Conservation (phyloP, 2,113 vertebrate species). For the Sinocyclocheilus anophthalmus region DNA sequence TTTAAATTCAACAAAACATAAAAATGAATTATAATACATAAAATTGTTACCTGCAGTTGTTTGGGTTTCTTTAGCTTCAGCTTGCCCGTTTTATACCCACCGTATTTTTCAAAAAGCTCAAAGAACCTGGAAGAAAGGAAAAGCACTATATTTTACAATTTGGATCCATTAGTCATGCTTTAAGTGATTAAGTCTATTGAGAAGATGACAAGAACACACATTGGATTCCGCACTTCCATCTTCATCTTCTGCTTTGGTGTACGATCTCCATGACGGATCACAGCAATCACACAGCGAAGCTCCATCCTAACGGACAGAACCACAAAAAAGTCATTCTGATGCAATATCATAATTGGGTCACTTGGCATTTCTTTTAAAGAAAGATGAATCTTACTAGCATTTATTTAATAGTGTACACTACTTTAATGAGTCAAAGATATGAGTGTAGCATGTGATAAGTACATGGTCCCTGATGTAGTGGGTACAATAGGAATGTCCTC, state of each 20-base stretch:
- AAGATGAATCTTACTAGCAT: not conserved
- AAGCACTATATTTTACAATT: not conserved
- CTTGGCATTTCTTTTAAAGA: not conserved
- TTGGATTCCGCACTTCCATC: conserved; percentile 95
- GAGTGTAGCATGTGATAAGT: conserved; percentile 13
- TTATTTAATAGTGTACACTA: not conserved
- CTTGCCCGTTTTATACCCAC: conserved; percentile 95
- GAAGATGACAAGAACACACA: conserved; percentile 73
- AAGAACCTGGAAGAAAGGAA: conserved; percentile 83
- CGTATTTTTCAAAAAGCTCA: conserved; percentile 93
- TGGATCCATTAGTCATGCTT: not conserved
- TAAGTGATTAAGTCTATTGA: not conserved
- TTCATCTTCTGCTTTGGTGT: conserved; percentile 99
- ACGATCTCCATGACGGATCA: conserved; percentile 95
- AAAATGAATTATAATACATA: not conserved
- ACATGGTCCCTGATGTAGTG: conserved; percentile 99
- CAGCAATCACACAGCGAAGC: conserved; percentile 94
- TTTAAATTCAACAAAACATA: not conserved
- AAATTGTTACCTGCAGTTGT: conserved; percentile 86
- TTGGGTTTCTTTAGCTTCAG: conserved; percentile 96
- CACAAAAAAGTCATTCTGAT: not conserved
- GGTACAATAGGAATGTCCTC: conserved; percentile 99
- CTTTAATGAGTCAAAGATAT: not conserved
- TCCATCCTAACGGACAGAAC: conserved; percentile 87
- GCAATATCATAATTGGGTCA: not conserved